phyloP scores from a whole-genome alignment of 2,888 invertebrate genomes.

The Heliconius sara region DNA sequence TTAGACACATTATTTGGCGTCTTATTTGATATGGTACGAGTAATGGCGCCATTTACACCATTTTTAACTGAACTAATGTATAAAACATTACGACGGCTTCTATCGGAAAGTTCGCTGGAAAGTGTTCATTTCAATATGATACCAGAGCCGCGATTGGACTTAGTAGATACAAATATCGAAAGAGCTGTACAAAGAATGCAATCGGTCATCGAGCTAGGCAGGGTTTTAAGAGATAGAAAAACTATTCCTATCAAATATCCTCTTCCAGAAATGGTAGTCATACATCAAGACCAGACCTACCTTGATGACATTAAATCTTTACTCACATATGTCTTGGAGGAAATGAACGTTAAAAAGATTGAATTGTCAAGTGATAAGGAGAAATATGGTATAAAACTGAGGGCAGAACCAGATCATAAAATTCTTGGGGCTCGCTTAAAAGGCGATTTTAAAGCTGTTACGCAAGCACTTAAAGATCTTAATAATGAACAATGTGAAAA shows the following conservation, averaged over 20 bases:
- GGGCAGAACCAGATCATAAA: slow-evolving; percentile 98
- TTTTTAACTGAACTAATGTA: slow-evolving; percentile 98
- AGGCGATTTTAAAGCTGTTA: slow-evolving; percentile 94
- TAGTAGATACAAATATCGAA: slow-evolving; percentile 94
- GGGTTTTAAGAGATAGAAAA: slow-evolving; percentile 95
- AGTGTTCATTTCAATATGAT: slow-evolving; percentile 97
- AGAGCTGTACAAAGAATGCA: slow-evolving; percentile 96
- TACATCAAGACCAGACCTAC: slow-evolving; percentile 92
- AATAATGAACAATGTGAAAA: slow-evolving; percentile 91
- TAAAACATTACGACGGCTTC: slow-evolving; percentile 90
- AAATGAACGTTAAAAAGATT: slow-evolving; percentile 94
- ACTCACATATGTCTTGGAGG: slow-evolving; percentile 93
- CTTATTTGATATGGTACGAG: slow-evolving; percentile 92
- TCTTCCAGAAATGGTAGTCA: slow-evolving; percentile 96
- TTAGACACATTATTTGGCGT: slow-evolving; percentile 95
- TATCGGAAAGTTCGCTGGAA: slow-evolving; percentile 82
- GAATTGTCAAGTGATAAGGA: slow-evolving; percentile 94
- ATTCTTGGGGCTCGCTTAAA: slow-evolving; percentile 94
- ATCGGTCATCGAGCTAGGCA: slow-evolving; percentile 95
- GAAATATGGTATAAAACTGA: slow-evolving; percentile 94
- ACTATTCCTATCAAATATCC: slow-evolving; percentile 98
- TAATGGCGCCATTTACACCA: slow-evolving; percentile 99
- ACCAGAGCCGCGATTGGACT: slow-evolving; percentile 87
- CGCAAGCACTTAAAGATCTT: slow-evolving; percentile 90
- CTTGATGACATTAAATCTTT: slow-evolving; percentile 91